Evolutionary conservation across 1,140 invertebrate genomes (phyloP).

Genomic region (Anastrepha obliqua): DNA sequence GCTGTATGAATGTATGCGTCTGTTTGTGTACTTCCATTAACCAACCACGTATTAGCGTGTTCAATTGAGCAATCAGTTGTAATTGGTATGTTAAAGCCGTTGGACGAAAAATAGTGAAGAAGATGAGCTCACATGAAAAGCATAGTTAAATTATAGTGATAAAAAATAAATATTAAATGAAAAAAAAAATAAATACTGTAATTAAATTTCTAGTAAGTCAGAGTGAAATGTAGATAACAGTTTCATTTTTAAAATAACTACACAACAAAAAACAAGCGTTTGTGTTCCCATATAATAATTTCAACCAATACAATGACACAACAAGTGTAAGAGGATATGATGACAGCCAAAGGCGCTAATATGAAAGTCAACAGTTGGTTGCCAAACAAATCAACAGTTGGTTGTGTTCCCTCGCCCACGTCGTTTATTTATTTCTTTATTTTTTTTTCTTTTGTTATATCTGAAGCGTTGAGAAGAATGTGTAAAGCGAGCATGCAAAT

Average conservation of each 20-base stretch:
- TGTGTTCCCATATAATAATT: too few relatives aligned
- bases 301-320: background rate
- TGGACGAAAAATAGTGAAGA: background rate
- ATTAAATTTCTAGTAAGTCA: too few relatives aligned
- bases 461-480: background rate
- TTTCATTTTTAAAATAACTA: too few relatives aligned
- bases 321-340: background rate
- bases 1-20: background rate
- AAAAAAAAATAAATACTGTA: too few relatives aligned
- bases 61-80: conserved; percentile 47
- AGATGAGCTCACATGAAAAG: background rate
- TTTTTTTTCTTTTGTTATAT: background rate
- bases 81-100: conserved; percentile 43
- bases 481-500: background rate
- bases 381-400: conserved; percentile 41
- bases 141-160: background rate
- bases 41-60: conserved; percentile 23
- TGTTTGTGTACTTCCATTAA: background rate
- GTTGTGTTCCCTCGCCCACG: background rate
- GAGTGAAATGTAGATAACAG: too few relatives aligned
- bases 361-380: conserved; percentile 40
- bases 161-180: background rate
- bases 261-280: too few relatives aligned
- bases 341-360: conserved; percentile 18
- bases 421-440: background rate